These are phyloP conservation scores for Leptodactylus fuscus DNA, from an alignment of 2,113 vertebrate species.

Conservation along the genomic window DNA sequence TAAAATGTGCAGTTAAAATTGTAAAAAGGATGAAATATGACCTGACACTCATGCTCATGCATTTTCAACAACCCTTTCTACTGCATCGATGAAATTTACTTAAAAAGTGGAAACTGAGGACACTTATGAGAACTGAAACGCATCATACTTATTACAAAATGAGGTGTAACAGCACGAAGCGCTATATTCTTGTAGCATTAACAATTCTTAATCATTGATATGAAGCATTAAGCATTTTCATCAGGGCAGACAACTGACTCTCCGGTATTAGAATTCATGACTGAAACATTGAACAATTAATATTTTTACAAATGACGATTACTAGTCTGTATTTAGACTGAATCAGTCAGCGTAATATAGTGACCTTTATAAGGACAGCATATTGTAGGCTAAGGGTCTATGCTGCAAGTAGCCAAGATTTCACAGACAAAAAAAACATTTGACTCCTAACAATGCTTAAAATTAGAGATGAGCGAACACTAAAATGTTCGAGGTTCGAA, in stretches of 20 bases:
- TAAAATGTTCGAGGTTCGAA: too few species aligned
- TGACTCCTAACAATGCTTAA: too few species aligned
- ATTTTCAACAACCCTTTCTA: background rate
- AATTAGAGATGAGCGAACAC: too few species aligned
- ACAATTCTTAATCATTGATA: background rate
- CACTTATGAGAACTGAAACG: background rate
- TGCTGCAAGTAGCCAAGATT: too few species aligned
- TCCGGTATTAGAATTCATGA: background rate
- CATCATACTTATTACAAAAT: background rate
- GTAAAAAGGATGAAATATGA: too few species aligned
- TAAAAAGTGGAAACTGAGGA: background rate
- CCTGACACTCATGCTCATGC: background rate
- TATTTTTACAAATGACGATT: too few species aligned
- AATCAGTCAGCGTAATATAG: too few species aligned
- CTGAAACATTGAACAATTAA: background rate
- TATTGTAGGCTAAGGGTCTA: too few species aligned
- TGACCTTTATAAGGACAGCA: too few species aligned
- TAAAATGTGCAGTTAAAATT: too few species aligned
- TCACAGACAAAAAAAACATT: too few species aligned
- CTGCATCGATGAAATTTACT: background rate
- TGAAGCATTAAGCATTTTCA: background rate
- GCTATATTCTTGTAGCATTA: background rate
- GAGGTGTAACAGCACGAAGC: background rate
- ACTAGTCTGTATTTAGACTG: too few species aligned
- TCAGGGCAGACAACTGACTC: background rate